Conservation (phyloP, 2,797 vertebrate species). For the Coracias cyanogaster region DNA sequence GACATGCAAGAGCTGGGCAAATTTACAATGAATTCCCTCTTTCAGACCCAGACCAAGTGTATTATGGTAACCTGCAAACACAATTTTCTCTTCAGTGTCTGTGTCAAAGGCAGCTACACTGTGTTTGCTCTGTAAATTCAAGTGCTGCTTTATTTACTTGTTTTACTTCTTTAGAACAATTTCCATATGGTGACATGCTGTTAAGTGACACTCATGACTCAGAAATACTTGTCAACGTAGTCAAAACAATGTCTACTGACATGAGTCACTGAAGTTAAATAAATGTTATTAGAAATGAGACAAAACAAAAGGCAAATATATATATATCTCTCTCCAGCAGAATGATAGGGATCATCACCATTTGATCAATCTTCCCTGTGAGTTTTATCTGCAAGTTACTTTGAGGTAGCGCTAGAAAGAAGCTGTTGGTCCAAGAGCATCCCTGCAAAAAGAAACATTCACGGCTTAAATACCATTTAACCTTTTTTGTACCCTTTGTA, state of each 20-base stretch:
- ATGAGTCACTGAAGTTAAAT: slow-evolving; percentile 54
- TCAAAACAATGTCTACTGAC: not conserved
- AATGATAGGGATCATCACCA: slow-evolving; percentile 62
- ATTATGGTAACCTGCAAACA: not conserved
- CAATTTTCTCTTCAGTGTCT: rapidly evolving
- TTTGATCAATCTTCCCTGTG: slow-evolving; percentile 70
- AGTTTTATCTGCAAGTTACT: slow-evolving; percentile 72
- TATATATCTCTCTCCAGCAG: slow-evolving; percentile 19
- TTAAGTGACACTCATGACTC: slow-evolving; percentile 53
- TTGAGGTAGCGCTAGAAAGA: slow-evolving; percentile 74
- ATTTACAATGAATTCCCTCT: not conserved
- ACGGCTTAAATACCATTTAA: slow-evolving; percentile 44
- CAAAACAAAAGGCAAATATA: slow-evolving; percentile 53
- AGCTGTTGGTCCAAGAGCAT: slow-evolving; percentile 73
- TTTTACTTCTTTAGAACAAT: slow-evolving; percentile 58
- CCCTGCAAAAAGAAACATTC: slow-evolving; percentile 74
- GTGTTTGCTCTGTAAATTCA: slow-evolving; percentile 34
- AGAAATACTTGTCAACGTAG: not conserved
- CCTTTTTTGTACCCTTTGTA: not conserved
- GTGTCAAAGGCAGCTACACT: slow-evolving; percentile 40
- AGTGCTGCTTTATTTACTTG: slow-evolving; percentile 65
- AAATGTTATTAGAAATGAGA: slow-evolving; percentile 35
- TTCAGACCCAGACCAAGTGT: not conserved
- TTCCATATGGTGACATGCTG: slow-evolving; percentile 48
- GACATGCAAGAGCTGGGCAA: not conserved